Evolutionary conservation across 2,113 vertebrate genomes (phyloP).

Genomic region (Pseudopipra pipra): DNA sequence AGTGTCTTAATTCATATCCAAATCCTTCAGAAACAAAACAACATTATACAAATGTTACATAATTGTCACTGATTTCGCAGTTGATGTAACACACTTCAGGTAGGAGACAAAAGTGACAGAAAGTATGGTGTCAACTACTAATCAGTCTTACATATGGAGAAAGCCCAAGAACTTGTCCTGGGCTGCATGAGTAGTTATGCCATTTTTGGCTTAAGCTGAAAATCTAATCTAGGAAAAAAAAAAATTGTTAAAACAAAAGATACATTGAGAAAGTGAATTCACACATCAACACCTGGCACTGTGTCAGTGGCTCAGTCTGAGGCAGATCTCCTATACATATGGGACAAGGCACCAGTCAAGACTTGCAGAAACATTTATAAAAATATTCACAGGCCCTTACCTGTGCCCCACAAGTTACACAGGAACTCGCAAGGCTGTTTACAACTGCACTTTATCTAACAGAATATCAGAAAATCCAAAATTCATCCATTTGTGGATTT

Average conservation of each 20-base stretch:
- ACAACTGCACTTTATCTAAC: neutral
- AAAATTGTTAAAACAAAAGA: neutral
- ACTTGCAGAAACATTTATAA: neutral
- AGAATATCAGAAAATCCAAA: neutral
- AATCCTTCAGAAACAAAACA: neutral
- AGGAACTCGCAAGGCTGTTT: neutral
- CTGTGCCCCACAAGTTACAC: neutral
- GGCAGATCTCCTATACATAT: neutral
- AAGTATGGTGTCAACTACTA: neutral
- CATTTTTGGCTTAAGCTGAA: neutral
- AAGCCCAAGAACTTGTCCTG: neutral
- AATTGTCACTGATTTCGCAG: neutral
- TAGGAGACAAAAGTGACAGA: neutral
- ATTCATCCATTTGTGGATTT: neutral
- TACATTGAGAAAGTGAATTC: neutral
- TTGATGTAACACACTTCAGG: neutral
- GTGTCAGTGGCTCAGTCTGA: neutral
- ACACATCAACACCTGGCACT: neutral
- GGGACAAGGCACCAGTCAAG: neutral
- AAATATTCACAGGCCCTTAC: neutral
- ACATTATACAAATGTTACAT: fast-evolving
- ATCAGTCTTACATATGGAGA: neutral
- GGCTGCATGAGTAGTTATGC: neutral
- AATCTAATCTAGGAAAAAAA: neutral
- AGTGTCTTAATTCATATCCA: neutral